phyloP scores from a whole-genome alignment of 2,113 vertebrate species.

The Lagopus leucura region DNA sequence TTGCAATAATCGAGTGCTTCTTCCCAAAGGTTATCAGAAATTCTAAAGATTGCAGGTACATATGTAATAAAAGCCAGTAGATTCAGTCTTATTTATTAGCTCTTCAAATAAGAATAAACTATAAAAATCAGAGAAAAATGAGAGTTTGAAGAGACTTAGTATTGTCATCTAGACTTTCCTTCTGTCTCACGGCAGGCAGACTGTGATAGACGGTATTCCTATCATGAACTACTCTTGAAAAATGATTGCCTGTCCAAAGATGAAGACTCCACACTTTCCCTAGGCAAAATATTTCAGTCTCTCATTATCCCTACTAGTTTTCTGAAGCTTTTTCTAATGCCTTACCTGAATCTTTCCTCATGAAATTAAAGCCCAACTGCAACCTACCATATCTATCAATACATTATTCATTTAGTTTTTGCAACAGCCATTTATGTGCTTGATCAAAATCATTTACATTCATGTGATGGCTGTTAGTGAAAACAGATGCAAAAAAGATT shows the following conservation, averaged over 20 bases:
- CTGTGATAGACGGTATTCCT: background rate
- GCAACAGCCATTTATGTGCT: background rate
- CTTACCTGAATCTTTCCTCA: background rate
- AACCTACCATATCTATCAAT: background rate
- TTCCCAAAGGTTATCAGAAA: slow-evolving; percentile 7
- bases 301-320: background rate
- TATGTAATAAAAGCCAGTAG: background rate
- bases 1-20: background rate
- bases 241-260: background rate
- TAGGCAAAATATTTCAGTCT: background rate
- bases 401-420: background rate
- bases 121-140: background rate
- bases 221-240: background rate
- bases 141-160: background rate
- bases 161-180: background rate
- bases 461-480: background rate
- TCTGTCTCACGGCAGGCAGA: background rate
- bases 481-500: background rate
- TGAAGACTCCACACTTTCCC: background rate
- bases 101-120: background rate
- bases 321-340: background rate
- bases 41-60: background rate
- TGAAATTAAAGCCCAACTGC: background rate
- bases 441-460: background rate
- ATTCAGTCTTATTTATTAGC: background rate